phyloP scores from a whole-genome alignment of 2,888 invertebrate genomes.

The Cremastobaeus sp. region DNA sequence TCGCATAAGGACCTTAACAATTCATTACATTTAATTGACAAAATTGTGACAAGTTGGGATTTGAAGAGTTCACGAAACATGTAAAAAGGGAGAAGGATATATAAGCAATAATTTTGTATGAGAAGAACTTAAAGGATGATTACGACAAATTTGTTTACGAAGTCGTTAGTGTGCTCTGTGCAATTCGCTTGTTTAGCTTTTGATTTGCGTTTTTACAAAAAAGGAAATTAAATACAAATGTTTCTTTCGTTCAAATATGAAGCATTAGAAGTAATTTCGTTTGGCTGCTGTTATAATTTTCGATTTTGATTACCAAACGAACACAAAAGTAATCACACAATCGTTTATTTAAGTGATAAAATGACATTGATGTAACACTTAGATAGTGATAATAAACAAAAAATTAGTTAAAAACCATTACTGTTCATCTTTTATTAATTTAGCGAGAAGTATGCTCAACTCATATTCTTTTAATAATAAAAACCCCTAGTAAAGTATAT shows the following conservation, averaged over 20 bases:
- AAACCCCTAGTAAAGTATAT: no score
- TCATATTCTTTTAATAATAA: no score
- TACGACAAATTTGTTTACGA: conserved; percentile 15
- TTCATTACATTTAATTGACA: conserved; percentile 13
- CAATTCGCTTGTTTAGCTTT: conserved; percentile 57
- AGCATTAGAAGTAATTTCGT: no score
- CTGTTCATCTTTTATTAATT: conserved; percentile 6
- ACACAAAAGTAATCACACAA: conserved; percentile 55
- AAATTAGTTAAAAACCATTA: conserved; percentile 47
- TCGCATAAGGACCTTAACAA: conserved; percentile 30
- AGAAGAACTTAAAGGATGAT: conserved; percentile 24
- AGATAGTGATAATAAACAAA: conserved; percentile 59
- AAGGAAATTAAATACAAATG: conserved; percentile 28
- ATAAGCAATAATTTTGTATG: conserved; percentile 57
- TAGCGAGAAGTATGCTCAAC: no score
- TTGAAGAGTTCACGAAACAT: conserved; percentile 6
- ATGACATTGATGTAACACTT: conserved; percentile 60
- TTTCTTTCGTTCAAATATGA: no score
- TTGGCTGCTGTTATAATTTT: conserved; percentile 50
- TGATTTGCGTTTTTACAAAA: conserved; percentile 34
- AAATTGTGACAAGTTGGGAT: conserved; percentile 29
- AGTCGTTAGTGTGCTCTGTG: conserved; percentile 49
- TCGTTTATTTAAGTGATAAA: conserved; percentile 56
- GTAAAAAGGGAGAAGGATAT: conserved; percentile 18
- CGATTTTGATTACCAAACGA: conserved; percentile 45